Conservation (phyloP, 2,113 vertebrate species). For the Protobothrops flavoviridis region DNA sequence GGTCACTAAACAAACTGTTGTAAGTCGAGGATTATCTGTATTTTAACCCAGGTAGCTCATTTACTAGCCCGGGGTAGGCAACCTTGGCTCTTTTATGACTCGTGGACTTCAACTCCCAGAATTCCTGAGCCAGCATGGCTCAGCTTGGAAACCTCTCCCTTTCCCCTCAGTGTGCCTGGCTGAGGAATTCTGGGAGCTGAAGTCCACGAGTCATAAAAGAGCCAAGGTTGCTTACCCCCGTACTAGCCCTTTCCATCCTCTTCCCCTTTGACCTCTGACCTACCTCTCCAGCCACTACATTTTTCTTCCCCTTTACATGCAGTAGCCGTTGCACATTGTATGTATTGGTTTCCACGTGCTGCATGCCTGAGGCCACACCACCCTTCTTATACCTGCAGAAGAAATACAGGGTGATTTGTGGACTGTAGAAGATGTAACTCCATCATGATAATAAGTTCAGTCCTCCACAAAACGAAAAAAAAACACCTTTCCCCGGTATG, state of each 20-base stretch:
- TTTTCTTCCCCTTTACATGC: conserved; percentile 86
- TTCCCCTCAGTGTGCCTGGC: too few species aligned
- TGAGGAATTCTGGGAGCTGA: too few species aligned
- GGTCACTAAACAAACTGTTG: not conserved
- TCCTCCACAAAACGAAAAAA: not conserved
- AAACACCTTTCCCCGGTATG: not conserved
- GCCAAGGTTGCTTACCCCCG: too few species aligned
- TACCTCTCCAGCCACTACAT: conserved; percentile 80
- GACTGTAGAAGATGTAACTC: not conserved
- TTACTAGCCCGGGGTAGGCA: not conserved
- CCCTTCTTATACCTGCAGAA: conserved; percentile 79
- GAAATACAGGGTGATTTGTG: accelerated
- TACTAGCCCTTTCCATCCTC: not conserved
- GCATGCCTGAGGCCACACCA: conserved; percentile 81
- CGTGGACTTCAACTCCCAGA: too few species aligned
- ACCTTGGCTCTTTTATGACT: too few species aligned
- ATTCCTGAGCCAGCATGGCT: too few species aligned
- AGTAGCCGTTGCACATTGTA: conserved; percentile 76
- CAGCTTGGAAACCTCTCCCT: too few species aligned
- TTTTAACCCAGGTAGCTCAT: not conserved
- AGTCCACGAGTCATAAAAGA: too few species aligned
- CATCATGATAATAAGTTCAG: not conserved
- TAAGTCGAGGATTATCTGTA: not conserved
- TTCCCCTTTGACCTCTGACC: conserved; percentile 20
- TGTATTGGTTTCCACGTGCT: conserved; percentile 80